Evolutionary conservation across 2,113 vertebrate genomes (phyloP).

Genomic region (Caloenas nicobarica): DNA sequence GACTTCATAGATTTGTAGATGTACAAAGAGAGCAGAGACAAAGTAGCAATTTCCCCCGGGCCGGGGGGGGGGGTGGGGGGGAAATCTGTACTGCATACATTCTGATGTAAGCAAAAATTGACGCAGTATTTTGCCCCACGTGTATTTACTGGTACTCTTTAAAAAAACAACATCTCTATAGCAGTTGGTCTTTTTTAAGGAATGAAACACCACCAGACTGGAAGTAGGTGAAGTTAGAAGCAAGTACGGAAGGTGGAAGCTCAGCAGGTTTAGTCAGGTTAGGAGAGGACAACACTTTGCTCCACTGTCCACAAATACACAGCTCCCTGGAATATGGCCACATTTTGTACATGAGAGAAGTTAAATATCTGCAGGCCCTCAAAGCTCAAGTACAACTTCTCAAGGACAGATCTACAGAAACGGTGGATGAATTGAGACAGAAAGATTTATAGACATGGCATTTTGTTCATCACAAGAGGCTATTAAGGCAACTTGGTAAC

Average conservation of each 20-base stretch:
- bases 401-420: conserved; percentile 18
- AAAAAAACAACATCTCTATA: neutral
- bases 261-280: neutral
- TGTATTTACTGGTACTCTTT: neutral
- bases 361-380: conserved; percentile 20
- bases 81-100: neutral
- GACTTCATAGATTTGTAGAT: neutral
- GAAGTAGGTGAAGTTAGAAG: neutral
- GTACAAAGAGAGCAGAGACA: neutral
- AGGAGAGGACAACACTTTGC: neutral
- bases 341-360: neutral
- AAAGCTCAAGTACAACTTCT: conserved; percentile 60
- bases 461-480: conserved; percentile 61
- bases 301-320: neutral
- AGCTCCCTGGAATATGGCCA: neutral
- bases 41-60: neutral
- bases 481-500: conserved; percentile 46
- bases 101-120: neutral
- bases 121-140: neutral
- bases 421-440: conserved; percentile 2
- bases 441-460: conserved; percentile 53
- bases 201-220: neutral
- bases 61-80: too few species aligned
- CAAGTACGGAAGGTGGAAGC: neutral
- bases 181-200: neutral